Evolutionary conservation across 2,888 invertebrate genomes (phyloP).

Genomic region (Tridacna crocea): DNA sequence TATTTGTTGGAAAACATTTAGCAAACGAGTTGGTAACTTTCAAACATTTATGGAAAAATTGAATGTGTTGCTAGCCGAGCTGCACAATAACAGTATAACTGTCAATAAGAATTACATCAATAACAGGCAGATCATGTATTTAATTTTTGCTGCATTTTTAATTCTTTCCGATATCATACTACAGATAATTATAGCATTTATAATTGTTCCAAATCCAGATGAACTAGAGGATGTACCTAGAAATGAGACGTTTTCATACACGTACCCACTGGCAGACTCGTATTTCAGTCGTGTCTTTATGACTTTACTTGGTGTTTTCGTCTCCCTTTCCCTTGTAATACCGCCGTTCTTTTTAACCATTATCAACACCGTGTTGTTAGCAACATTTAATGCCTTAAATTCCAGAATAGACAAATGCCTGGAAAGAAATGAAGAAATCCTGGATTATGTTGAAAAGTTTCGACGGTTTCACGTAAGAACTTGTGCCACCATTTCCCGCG

Average conservation of each 20-base stretch:
- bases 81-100: not conserved
- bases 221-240: too few relatives aligned
- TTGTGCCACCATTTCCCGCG: not conserved
- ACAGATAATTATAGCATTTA: not conserved
- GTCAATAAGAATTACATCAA: not conserved
- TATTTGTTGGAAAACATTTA: constrained; percentile 9
- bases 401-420: not conserved
- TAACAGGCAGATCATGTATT: not conserved
- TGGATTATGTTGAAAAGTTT: not conserved
- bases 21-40: not conserved
- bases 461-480: not conserved
- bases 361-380: not conserved
- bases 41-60: not conserved
- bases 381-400: not conserved
- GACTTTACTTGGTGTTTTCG: not conserved
- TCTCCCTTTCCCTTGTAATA: not conserved
- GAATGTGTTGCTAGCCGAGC: not conserved
- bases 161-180: not conserved
- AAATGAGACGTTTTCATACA: not conserved
- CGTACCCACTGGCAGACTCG: not conserved
- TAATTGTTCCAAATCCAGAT: not conserved
- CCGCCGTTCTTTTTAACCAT: constrained; percentile 5
- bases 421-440: not conserved
- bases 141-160: not conserved
- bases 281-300: not conserved